Evolutionary conservation across 2,888 invertebrate species (phyloP), one percentile per base, ranked within the genome.

Genomic region (Agrotis segetum): DNA sequence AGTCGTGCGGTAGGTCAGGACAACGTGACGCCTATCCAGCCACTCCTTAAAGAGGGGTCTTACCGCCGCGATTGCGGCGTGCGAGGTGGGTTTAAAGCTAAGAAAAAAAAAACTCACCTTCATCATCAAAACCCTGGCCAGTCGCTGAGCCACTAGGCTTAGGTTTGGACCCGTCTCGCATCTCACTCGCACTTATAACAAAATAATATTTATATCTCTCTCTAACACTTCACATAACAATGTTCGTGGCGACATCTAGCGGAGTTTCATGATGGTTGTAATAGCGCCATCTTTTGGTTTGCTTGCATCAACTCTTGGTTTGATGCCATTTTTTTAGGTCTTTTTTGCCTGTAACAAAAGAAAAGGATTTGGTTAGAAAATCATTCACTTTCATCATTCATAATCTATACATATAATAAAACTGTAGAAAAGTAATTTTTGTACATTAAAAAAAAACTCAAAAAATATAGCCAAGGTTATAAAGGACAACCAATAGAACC

Each of bases 161-260:
- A 67, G 94, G 89, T 79, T 85, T 94, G 79, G 92, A 90, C 82
- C 94, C 93, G 89, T 96, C 95, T 94, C 95, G 93, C 96, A 96
- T 96, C 77, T 94, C 95, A 94, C 92, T 86, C 85, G 80, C 88
- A 90, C 89, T 89, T 87, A 83, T 83, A 81, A 86, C 82, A 84
- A 87, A 85, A 88, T 80, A 83, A 82, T 84, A 87, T 84, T 87
- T 88, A 88, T 84, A 88, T 86, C 82, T 78, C 84, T 86, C 86
- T 75, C 81, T 82, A 89, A 88, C 87, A 81, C 80, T 80, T 81
- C 84, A 83, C 82, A 80, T 77, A 79, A 71, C 69, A 83, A 70
- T 76, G 82, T 85, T 84, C 55, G 71, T 58, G 79, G 65, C 81
- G 85, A 85, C 87, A 88, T 87, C 86, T 88, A 74, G 52, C 63